Conservation (phyloP, 2,797 vertebrate species). For the Petrocephalus sullivani region DNA sequence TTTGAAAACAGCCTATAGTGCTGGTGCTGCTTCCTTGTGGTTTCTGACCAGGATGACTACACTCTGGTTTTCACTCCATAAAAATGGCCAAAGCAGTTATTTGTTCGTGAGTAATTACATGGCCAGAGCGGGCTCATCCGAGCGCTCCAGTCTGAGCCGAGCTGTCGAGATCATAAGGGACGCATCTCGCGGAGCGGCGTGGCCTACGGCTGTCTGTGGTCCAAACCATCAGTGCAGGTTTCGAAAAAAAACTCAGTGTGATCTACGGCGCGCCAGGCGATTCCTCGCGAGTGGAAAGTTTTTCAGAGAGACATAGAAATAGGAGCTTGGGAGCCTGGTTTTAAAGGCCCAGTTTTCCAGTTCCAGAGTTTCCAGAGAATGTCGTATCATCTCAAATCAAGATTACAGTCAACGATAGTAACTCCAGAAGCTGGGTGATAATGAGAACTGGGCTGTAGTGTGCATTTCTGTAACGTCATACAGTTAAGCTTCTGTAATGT, state of each 20-base stretch:
- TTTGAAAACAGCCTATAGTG: not conserved
- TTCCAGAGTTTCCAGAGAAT: not conserved
- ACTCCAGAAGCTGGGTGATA: not conserved
- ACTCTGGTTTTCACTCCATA: constrained; percentile 4
- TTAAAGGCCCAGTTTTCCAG: not conserved
- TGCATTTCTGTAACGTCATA: not conserved
- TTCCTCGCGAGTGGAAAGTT: not conserved
- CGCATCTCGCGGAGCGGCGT: not conserved
- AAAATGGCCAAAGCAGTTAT: constrained; percentile 1
- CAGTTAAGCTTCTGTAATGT: not conserved
- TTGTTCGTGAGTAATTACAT: constrained; percentile 14
- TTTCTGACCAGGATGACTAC: constrained; percentile 15
- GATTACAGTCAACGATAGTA: not conserved
- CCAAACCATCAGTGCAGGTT: constrained; percentile 15
- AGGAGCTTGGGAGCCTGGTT: not conserved
- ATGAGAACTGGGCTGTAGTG: not conserved
- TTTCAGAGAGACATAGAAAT: not conserved
- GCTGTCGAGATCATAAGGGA: not conserved
- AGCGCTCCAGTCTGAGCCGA: not conserved
- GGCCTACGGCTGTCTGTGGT: not conserved
- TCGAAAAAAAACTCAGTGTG: not conserved
- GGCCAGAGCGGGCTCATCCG: not conserved
- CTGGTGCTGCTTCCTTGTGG: not conserved
- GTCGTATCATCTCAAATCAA: not conserved
- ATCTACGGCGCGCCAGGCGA: not conserved